Conservation (phyloP, 2,113 vertebrate species). For the Vicugna pacos region DNA sequence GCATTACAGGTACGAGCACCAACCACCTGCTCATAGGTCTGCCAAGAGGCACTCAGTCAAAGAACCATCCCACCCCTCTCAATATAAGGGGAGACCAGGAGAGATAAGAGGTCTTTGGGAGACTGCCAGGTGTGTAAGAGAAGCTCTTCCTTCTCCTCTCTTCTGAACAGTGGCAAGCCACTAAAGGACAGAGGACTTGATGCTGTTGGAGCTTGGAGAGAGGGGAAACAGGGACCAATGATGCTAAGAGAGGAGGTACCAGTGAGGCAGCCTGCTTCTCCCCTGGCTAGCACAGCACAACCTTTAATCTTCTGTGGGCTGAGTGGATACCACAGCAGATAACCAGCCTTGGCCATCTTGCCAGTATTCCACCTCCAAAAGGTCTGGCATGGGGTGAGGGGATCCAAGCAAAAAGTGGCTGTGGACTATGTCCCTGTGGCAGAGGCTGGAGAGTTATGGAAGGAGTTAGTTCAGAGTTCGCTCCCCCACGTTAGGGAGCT, state of each 20-base stretch:
- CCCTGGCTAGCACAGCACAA: not conserved
- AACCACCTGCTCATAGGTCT: not conserved
- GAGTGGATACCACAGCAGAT: not conserved
- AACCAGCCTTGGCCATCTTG: not conserved
- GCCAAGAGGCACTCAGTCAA: not conserved
- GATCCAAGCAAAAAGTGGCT: not conserved
- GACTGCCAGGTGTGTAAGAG: not conserved
- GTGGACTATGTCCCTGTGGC: too few relatives aligned
- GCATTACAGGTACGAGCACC: too few relatives aligned
- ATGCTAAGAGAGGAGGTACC: not conserved
- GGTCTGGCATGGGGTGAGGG: not conserved
- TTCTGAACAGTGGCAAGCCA: not conserved
- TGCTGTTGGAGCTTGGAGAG: not conserved
- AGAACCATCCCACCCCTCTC: not conserved
- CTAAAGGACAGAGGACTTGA: not conserved
- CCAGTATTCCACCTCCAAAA: not conserved
- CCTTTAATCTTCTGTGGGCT: not conserved
- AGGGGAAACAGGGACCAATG: not conserved
- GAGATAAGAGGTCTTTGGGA: not conserved
- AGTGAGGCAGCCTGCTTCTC: not conserved
- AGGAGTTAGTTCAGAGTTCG: not conserved
- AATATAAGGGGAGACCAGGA: not conserved
- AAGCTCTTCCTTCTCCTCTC: not conserved
- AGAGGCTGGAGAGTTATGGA: not conserved
- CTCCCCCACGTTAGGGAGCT: not conserved